phyloP scores from a whole-genome alignment of 35 echinoderm and acorn worm species.

The Apostichopus japonicus region DNA sequence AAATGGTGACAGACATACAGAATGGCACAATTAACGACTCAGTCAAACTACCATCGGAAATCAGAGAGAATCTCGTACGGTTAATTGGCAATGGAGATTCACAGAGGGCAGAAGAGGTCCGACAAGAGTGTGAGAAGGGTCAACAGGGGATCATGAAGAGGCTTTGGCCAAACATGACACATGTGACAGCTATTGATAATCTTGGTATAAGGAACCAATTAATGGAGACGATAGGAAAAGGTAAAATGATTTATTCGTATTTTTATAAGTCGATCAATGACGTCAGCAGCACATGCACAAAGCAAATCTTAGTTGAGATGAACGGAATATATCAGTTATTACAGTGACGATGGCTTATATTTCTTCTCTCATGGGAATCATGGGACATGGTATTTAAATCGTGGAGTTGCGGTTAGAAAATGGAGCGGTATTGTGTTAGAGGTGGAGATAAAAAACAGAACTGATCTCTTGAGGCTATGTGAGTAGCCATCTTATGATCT shows the following conservation, averaged over 20 bases:
- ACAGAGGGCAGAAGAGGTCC: conserved; percentile 61
- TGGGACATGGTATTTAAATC: no score
- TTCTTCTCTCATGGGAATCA: no score
- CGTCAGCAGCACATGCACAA: no score
- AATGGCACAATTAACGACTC: conserved; percentile 54
- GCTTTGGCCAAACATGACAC: conserved; percentile 68
- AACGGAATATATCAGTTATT: no score
- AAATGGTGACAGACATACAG: conserved; percentile 64
- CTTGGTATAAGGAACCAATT: conserved; percentile 51
- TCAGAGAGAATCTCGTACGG: not conserved
- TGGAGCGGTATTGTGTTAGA: no score
- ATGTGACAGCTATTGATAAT: conserved; percentile 23
- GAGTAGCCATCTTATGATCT: no score
- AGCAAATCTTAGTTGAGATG: no score
- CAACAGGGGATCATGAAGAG: conserved; percentile 70
- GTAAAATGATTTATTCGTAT: not conserved
- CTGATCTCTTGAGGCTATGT: no score
- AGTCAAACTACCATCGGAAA: conserved; percentile 45
- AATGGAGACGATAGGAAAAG: conserved; percentile 47
- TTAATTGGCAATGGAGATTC: conserved; percentile 35
- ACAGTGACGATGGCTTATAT: no score
- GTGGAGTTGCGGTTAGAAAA: no score
- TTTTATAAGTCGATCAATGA: no score
- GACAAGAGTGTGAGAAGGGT: conserved; percentile 73
- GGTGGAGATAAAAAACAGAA: no score